Percentiles rank a stretch among this genome's conserved stretches.
Conservation (phyloP, 2,113 vertebrate species). For the Rhodinocichla rosea region DNA sequence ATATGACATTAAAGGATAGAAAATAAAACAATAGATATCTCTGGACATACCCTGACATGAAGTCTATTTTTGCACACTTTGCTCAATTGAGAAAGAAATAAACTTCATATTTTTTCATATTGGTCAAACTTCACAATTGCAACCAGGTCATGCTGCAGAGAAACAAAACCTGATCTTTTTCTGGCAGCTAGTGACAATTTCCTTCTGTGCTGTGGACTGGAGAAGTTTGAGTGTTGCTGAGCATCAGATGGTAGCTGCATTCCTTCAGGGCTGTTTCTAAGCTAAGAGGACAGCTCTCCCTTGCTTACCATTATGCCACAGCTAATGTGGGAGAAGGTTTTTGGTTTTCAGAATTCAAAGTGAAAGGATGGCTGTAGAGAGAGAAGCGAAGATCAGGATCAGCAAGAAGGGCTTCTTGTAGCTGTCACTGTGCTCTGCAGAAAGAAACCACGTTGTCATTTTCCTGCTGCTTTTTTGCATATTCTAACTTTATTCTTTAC, state of each 20-base stretch:
- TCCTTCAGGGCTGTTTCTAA: not conserved
- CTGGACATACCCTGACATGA: not conserved
- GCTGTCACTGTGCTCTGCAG: not conserved
- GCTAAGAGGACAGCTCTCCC: not conserved
- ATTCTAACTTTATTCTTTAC: not conserved
- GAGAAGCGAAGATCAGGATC: not conserved
- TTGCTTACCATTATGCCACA: not conserved
- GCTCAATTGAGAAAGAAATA: not conserved
- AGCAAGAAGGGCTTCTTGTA: not conserved
- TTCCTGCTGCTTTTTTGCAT: not conserved
- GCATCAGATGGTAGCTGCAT: not conserved
- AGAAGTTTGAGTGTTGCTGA: not conserved
- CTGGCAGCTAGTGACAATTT: not conserved
- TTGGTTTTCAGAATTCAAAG: not conserved
- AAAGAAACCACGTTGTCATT: not conserved
- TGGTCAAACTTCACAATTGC: not conserved
- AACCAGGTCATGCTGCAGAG: not conserved
- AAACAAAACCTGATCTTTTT: not conserved
- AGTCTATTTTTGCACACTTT: not conserved
- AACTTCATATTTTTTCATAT: not conserved
- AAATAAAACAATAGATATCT: not conserved
- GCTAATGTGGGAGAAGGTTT: not conserved
- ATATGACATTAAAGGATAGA: not conserved
- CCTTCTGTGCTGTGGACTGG: not conserved
- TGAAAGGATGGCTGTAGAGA: not conserved